These are phyloP conservation scores for Vulpes ferrilata DNA, from an alignment of 2,113 vertebrate species.

Conservation along the genomic window DNA sequence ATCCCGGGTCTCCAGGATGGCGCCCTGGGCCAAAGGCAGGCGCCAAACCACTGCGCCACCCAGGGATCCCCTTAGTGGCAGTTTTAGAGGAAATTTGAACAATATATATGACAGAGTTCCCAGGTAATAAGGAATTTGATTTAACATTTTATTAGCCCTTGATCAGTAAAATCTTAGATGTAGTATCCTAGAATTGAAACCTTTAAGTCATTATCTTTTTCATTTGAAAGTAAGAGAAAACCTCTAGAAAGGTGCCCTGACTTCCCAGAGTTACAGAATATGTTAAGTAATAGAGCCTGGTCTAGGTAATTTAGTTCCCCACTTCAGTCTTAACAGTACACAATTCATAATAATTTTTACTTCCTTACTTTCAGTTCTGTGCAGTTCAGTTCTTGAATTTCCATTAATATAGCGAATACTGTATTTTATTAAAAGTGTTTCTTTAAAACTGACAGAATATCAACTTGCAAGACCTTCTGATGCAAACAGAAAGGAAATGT, in stretches of 20 bases:
- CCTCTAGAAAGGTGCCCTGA: background rate
- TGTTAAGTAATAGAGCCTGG: background rate
- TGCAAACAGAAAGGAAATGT: constrained; percentile 96
- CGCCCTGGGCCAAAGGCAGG: too few species aligned
- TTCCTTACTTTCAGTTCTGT: constrained; percentile 24
- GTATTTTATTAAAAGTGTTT: constrained; percentile 56
- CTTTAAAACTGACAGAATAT: constrained; percentile 91
- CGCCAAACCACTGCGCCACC: too few species aligned
- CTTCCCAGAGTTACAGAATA: background rate
- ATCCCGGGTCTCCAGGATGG: too few species aligned
- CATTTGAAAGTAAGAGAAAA: constrained; percentile 64
- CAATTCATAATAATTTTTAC: constrained; percentile 52
- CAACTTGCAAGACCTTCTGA: constrained; percentile 95
- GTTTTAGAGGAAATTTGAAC: constrained; percentile 50
- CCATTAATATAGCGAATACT: constrained; percentile 28
- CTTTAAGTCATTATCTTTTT: constrained; percentile 28
- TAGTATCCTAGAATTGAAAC: background rate
- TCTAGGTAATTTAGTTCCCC: constrained; percentile 19
- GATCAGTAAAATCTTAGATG: constrained; percentile 26
- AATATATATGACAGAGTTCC: background rate
- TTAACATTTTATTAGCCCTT: constrained; percentile 29
- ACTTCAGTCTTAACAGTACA: background rate
- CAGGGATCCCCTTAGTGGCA: background rate
- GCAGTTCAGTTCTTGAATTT: constrained; percentile 55
- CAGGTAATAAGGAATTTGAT: constrained; percentile 10